Conservation (phyloP, 2,888 invertebrate genomes). For the Germaria angustata region DNA sequence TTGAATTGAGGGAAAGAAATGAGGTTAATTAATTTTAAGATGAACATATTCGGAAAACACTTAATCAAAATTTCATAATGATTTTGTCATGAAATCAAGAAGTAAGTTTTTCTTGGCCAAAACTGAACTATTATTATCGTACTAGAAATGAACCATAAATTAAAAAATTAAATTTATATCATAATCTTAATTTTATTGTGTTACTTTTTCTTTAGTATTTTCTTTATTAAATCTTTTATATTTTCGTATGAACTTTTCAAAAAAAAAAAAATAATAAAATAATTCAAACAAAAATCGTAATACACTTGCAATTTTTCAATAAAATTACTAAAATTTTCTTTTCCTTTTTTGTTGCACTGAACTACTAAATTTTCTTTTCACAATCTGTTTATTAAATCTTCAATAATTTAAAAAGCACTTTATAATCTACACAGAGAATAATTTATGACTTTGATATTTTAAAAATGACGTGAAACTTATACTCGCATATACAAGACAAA, state of each 20-base stretch:
- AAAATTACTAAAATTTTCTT: neutral
- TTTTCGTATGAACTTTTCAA: too few relatives aligned
- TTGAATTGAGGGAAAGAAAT: neutral
- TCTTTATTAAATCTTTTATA: neutral
- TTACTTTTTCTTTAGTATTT: neutral
- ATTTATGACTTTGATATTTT: constrained; percentile 59
- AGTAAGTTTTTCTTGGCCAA: too few relatives aligned
- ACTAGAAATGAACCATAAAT: too few relatives aligned
- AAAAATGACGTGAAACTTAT: constrained; percentile 39
- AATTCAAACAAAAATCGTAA: neutral
- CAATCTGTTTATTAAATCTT: constrained; percentile 22
- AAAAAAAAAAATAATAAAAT: neutral
- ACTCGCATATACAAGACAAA: neutral
- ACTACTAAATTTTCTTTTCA: neutral
- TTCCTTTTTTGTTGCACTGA: too few relatives aligned
- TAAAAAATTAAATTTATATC: too few relatives aligned
- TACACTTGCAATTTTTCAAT: neutral
- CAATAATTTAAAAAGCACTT: constrained; percentile 55
- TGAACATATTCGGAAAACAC: neutral
- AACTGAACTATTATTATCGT: too few relatives aligned
- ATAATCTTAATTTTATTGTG: too few relatives aligned
- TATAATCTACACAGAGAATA: constrained; percentile 52
- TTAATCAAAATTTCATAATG: neutral
- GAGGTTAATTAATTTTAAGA: constrained; percentile 13
- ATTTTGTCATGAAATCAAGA: neutral